Conservation (phyloP, 2,113 vertebrate genomes). For the Oreochromis niloticus region DNA sequence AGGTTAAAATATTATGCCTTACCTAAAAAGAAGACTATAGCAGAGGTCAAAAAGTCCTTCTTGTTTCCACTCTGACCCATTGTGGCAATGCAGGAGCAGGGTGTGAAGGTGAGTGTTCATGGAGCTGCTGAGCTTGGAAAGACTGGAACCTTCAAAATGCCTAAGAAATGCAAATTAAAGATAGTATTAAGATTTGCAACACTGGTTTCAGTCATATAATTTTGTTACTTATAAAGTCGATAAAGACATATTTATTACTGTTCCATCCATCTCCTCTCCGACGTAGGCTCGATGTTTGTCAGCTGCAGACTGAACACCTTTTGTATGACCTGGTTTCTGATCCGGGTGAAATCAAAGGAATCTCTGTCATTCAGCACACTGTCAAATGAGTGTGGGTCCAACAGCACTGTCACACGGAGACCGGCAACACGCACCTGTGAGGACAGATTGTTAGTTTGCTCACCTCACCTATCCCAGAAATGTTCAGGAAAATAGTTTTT, state of each 20-base stretch:
- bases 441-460: not conserved
- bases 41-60: constrained; percentile 77
- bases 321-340: constrained; percentile 67
- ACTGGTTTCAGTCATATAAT: not conserved
- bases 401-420: constrained; percentile 76
- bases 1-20: not conserved
- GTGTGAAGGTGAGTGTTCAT: constrained; percentile 71
- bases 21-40: constrained; percentile 82
- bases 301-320: constrained; percentile 76
- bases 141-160: constrained; percentile 70
- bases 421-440: constrained; percentile 78
- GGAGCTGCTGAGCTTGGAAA: constrained; percentile 64
- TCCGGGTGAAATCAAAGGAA: constrained; percentile 67
- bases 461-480: not conserved
- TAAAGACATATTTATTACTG: constrained; percentile 36
- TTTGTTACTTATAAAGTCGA: not conserved
- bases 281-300: constrained; percentile 41
- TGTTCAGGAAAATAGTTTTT: not conserved
- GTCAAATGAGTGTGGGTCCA: constrained; percentile 83
- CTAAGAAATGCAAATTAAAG: constrained; percentile 44
- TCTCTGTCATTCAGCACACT: constrained; percentile 67
- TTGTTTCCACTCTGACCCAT: constrained; percentile 63
- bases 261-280: constrained; percentile 74
- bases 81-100: constrained; percentile 56
- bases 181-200: not conserved